Evolutionary conservation across 2,888 invertebrate species (phyloP), one percentile per base, ranked within the genome.

Genomic region (Phoenoteleia sp.): DNA sequence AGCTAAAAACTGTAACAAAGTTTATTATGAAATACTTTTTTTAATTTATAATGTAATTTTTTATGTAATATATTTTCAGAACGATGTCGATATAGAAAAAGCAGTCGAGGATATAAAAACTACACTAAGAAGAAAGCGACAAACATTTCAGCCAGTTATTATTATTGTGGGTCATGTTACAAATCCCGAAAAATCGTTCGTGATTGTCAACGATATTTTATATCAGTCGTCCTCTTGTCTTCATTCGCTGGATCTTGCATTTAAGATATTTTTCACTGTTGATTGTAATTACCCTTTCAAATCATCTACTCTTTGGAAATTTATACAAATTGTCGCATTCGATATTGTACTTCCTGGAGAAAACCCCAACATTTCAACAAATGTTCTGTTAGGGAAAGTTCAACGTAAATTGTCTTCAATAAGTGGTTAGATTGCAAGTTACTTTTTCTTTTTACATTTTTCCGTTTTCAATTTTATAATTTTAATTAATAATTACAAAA

Each of bases 271-370:
- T 27, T 56, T 29, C 17, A 25, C 29, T 5, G 17, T 76, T 6
- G 54, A 76, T n/a, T 76, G 76, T 45, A 9, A 76, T 11, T 76
- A 76, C 13, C 66, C 66, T 27, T n/a, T 7, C 5, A 64, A 75
- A 52, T 67, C 67, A 0, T 52, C 67, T 1, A 27, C 45, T 1
- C 6, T 71, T 13, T 71, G 58, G 71, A 25, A 58, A 9, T n/a
- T 71, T 3, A 45, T 71, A 1, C 71, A 71, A 29, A 45, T 5
- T 45, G 33, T 17, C 23, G 23, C 36, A 3, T 67, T 15, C 52
- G 67, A 36, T 9, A 67, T 67, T 67, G n/a, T 29, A 56, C 29
- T n/a, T 7, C 56, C 56, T 7, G 56, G 56, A 5, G 33, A 29
- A 15, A 56, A 56, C 27, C 4, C 15, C n/a, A 56, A 29, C 15